Evolutionary conservation across 2,113 vertebrate genomes (phyloP), one percentile per base, ranked within the genome.

Genomic region (Calypte anna): DNA sequence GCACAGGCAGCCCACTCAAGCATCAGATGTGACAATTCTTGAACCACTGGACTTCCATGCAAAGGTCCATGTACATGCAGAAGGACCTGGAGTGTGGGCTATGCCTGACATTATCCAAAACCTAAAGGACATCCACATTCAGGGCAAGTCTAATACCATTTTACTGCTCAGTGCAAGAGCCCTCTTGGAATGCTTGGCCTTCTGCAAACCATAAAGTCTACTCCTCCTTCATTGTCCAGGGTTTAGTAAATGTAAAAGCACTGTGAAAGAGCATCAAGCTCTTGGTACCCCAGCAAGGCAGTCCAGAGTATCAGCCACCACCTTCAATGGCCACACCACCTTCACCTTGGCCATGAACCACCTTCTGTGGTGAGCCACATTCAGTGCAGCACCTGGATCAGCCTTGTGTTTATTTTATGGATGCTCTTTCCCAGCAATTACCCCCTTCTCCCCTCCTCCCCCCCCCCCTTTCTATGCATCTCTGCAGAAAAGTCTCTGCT

Each of bases 401-500:
- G 15, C 15, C n/a, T 69, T 38, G 28, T 79, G 23, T 53, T 93
- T 68, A 55, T 76, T 79, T 82, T 38, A 53, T 13, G 30, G 40
- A 16, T 57, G 22, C 7, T 82, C 24, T 84, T 91, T 70, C 64
- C 64, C 55, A 27, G 43, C 24, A 78, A 38, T 81, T 62, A 10
- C 7, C 77, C 8, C 30, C 40, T 38, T 10, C n/a, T n/a, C n/a
- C n/a, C n/a, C n/a, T n/a, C n/a, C n/a, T n/a, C n/a, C n/a, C 38
- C 38, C 6, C 77, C 9, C 30, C 7, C 10, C 11, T 70, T 81
- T 12, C 38, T 9, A 14, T 12, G 22, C 0, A 2, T 36, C 50
- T 43, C 66, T 67, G 28, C 33, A 85, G 82, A 80, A 88, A 89
- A 55, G 21, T 75, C 76, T 55, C 27, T 73, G 50, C 36, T 91